These are phyloP conservation scores for Lacerta bilineata DNA, from an alignment of 2,797 vertebrate species.

Conservation along the genomic window DNA sequence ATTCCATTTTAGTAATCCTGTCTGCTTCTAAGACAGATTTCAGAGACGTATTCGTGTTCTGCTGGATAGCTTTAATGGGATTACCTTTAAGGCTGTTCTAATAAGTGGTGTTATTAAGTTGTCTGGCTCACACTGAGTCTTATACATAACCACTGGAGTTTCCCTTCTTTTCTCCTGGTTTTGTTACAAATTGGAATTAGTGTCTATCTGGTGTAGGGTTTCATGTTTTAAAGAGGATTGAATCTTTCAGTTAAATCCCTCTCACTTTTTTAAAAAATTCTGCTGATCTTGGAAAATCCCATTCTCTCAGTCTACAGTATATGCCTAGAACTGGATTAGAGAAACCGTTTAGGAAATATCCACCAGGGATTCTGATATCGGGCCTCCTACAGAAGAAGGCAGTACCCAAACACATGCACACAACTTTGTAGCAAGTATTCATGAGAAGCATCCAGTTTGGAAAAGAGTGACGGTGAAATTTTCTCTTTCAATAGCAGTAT, in stretches of 20 bases:
- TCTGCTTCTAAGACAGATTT: conserved; percentile 74
- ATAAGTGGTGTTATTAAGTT: conserved; percentile 77
- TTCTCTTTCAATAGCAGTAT: conserved; percentile 31
- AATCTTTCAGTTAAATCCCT: conserved; percentile 59
- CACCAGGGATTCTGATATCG: conserved; percentile 57
- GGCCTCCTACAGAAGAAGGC: conserved; percentile 9
- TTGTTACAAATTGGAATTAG: conserved; percentile 78
- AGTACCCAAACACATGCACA: conserved; percentile 10
- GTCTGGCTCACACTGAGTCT: conserved; percentile 67
- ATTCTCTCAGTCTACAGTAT: conserved; percentile 52
- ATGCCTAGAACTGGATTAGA: conserved; percentile 60
- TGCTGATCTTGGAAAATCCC: conserved; percentile 55
- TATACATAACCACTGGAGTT: conserved; percentile 67
- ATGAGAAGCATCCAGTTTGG: conserved; percentile 22
- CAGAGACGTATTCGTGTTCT: conserved; percentile 71
- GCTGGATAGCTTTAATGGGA: conserved; percentile 76
- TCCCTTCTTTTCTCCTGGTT: conserved; percentile 66
- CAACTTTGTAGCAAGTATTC: conserved; percentile 21
- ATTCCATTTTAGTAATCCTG: conserved; percentile 71
- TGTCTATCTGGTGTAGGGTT: conserved; percentile 65
- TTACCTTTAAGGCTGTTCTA: conserved; percentile 78
- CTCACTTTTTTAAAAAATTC: conserved; percentile 47
- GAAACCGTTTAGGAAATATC: conserved; percentile 50
- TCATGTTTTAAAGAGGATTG: conserved; percentile 68
- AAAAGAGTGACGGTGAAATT: conserved; percentile 23